These are phyloP conservation scores for Cotesia chilonis DNA, from an alignment of 1,140 invertebrate genomes.

Conservation along the genomic window DNA sequence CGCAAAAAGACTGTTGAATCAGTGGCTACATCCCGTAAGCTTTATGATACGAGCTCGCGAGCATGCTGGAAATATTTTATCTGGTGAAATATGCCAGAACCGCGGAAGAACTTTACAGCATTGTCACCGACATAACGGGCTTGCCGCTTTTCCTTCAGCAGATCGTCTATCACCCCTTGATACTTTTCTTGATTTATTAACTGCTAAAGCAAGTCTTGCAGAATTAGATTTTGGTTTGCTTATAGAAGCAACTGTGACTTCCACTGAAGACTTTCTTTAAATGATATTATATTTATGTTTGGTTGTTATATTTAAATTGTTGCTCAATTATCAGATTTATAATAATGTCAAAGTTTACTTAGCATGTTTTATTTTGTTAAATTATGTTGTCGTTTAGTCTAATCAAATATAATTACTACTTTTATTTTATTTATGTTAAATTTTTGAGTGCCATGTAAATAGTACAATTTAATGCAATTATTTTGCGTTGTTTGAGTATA, in stretches of 20 bases:
- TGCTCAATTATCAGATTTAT: conserved; percentile 17
- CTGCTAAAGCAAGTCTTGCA: conserved; percentile 83
- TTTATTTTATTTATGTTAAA: conserved; percentile 13
- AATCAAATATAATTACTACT: background rate
- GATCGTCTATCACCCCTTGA: conserved; percentile 81
- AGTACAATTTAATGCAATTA: conserved; percentile 4
- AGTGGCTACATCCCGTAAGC: conserved; percentile 81
- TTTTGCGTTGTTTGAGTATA: background rate
- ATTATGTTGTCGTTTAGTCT: background rate
- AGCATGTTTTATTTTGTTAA: background rate
- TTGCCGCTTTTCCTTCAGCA: conserved; percentile 75
- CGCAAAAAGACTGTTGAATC: conserved; percentile 78
- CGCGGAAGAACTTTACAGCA: conserved; percentile 58
- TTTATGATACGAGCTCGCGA: conserved; percentile 80
- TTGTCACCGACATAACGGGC: conserved; percentile 59
- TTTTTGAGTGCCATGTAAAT: conserved; percentile 12
- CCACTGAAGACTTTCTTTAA: conserved; percentile 67
- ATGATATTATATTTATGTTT: conserved; percentile 7
- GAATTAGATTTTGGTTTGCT: conserved; percentile 83
- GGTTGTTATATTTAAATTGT: conserved; percentile 1
- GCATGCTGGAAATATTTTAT: conserved; percentile 80
- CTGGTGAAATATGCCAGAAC: conserved; percentile 67
- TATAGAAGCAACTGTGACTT: conserved; percentile 79
- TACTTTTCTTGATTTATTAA: conserved; percentile 84
- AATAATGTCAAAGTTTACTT: conserved; percentile 17